These are phyloP conservation scores for Mylabris phalerata DNA, from an alignment of 1,140 invertebrate genomes.

Conservation along the genomic window DNA sequence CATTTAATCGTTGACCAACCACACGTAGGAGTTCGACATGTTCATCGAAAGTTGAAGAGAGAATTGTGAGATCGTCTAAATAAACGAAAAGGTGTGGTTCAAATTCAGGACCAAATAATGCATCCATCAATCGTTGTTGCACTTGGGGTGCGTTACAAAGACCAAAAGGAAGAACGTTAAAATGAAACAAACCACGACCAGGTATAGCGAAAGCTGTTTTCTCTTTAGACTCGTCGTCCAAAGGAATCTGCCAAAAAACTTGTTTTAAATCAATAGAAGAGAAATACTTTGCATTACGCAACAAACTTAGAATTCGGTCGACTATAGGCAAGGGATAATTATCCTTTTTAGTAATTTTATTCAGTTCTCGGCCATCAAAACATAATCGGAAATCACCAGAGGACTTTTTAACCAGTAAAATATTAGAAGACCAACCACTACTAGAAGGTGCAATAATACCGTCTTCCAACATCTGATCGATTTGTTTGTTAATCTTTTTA, in stretches of 20 bases:
- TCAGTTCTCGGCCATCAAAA: slow-evolving; percentile 28
- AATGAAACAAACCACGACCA: slow-evolving; percentile 40
- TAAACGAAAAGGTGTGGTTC: slow-evolving; percentile 11
- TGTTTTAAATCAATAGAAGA: slow-evolving; percentile 3
- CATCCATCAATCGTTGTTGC: slow-evolving; percentile 17
- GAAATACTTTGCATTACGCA: slow-evolving; percentile 22
- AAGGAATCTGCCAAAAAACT: slow-evolving; percentile 35
- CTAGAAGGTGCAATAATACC: too few relatives aligned
- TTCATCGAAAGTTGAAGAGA: slow-evolving; percentile 7
- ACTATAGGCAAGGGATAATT: slow-evolving; percentile 41
- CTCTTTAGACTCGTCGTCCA: slow-evolving; percentile 7
- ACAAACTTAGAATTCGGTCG: slow-evolving; percentile 39
- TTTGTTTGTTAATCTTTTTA: too few relatives aligned
- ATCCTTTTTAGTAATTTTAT: slow-evolving; percentile 40
- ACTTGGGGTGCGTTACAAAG: slow-evolving; percentile 34
- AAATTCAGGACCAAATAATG: neutral
- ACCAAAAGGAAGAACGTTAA: slow-evolving; percentile 43
- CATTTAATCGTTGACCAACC: neutral
- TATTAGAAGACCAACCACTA: too few relatives aligned
- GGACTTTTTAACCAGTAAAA: neutral
- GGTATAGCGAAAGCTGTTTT: slow-evolving; percentile 43
- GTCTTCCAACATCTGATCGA: too few relatives aligned
- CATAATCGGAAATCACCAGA: slow-evolving; percentile 17
- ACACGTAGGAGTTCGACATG: slow-evolving; percentile 3
- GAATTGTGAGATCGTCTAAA: slow-evolving; percentile 16